phyloP scores from a whole-genome alignment of 1,140 invertebrate species.

The Eumaeus atala region DNA sequence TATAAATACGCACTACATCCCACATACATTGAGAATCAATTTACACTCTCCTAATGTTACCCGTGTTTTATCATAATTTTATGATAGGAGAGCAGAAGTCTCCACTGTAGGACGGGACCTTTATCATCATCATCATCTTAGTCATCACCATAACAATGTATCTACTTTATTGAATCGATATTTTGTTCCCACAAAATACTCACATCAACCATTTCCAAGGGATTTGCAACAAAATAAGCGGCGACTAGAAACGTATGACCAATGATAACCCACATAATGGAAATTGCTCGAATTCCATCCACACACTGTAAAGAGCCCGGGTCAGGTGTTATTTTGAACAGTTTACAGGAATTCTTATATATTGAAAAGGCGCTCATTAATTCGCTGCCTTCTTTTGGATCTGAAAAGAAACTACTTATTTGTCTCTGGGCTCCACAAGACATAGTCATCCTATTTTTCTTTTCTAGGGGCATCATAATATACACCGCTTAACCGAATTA shows the following conservation, averaged over 20 bases:
- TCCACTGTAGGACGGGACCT: no score
- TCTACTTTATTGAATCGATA: no score
- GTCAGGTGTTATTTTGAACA: slow-evolving; percentile 33
- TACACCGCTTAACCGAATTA: no score
- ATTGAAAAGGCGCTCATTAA: slow-evolving; percentile 41
- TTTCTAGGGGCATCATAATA: no score
- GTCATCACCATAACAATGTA: no score
- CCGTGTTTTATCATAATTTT: no score
- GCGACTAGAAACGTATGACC: slow-evolving; percentile 70
- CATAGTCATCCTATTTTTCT: no score
- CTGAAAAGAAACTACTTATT: slow-evolving; percentile 21
- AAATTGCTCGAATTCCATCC: slow-evolving; percentile 76
- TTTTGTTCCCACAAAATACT: not conserved
- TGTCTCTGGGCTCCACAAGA: not conserved
- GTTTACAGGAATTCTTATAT: slow-evolving; percentile 42
- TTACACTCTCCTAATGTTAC: no score
- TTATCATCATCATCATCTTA: no score
- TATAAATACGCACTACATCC: no score
- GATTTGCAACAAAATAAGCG: slow-evolving; percentile 9
- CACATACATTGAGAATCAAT: no score
- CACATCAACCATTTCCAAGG: slow-evolving; percentile 13
- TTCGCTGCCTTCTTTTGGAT: slow-evolving; percentile 21
- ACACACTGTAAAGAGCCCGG: slow-evolving; percentile 59
- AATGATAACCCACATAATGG: slow-evolving; percentile 80
- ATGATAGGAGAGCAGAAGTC: no score